Percentiles rank a stretch among this genome's conserved stretches.
These are phyloP conservation scores for Sebastolobus altivelis DNA, from an alignment of 2,797 vertebrate genomes.

Conservation along the genomic window DNA sequence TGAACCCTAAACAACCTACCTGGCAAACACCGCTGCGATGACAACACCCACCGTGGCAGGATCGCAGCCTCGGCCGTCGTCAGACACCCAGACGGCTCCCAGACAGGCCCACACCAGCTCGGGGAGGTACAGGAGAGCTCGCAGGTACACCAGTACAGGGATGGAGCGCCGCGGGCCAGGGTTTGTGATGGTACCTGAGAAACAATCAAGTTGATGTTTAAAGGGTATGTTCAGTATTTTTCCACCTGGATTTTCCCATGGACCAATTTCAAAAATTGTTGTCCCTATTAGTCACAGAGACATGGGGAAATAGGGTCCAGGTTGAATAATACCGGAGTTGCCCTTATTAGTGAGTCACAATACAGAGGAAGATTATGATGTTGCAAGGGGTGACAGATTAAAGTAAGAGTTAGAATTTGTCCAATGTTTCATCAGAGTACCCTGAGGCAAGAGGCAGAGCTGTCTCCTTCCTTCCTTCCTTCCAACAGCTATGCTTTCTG, in stretches of 20 bases:
- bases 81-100: slow-evolving; percentile 92
- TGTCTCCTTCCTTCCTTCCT: neutral
- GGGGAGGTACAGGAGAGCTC: slow-evolving; percentile 91
- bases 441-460: neutral
- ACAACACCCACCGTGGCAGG: slow-evolving; percentile 87
- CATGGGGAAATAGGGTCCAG: neutral
- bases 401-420: neutral
- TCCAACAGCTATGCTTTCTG: neutral
- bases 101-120: slow-evolving; percentile 94
- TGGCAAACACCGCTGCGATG: slow-evolving; percentile 90
- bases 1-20: slow-evolving; percentile 77
- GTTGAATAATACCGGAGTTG: neutral
- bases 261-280: rapidly evolving
- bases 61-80: slow-evolving; percentile 87
- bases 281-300: neutral
- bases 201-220: neutral
- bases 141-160: slow-evolving; percentile 91
- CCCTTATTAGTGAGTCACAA: neutral
- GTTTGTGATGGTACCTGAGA: slow-evolving; percentile 94
- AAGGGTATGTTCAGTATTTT: too few relatives aligned
- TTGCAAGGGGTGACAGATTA: neutral
- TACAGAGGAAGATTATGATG: neutral
- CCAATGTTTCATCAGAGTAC: slow-evolving; percentile 2
- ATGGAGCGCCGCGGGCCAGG: slow-evolving; percentile 93
- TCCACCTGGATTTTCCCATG: too few relatives aligned